These are phyloP conservation scores for Ennomos erosarius DNA, from an alignment of 2,888 invertebrate genomes.

Conservation along the genomic window DNA sequence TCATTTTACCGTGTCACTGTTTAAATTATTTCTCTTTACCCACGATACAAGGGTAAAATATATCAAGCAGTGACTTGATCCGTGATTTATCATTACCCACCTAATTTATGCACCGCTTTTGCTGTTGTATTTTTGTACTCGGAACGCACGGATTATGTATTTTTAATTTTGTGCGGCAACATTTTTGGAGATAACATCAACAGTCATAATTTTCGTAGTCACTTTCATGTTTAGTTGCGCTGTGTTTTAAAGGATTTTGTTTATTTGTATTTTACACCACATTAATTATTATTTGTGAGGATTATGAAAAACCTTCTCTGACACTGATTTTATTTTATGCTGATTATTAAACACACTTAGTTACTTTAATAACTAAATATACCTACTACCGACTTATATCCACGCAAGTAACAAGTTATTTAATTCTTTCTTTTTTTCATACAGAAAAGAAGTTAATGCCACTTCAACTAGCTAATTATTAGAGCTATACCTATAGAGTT, in stretches of 20 bases:
- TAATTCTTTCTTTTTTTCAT: background rate
- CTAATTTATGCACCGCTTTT: constrained; percentile 50
- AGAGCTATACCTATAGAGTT: no score
- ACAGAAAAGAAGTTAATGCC: background rate
- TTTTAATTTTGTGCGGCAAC: constrained; percentile 57
- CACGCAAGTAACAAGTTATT: no score
- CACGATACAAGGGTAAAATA: constrained; percentile 35
- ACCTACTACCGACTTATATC: no score
- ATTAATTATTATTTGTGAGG: background rate
- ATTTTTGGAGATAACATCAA: constrained; percentile 19
- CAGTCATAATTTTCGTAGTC: constrained; percentile 19
- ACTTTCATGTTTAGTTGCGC: constrained; percentile 12
- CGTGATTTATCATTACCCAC: constrained; percentile 49
- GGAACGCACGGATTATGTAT: constrained; percentile 59
- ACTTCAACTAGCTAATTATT: no score
- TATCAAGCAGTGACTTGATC: constrained; percentile 40
- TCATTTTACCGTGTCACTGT: constrained; percentile 4
- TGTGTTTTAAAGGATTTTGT: constrained; percentile 9
- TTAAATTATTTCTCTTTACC: constrained; percentile 15
- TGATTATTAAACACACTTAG: no score
- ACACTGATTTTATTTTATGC: no score
- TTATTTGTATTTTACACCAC: background rate
- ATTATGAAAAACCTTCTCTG: no score
- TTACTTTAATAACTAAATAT: no score
- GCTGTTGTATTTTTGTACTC: constrained; percentile 38